A percentile compares a stretch with the other conserved stretches of the same genome.
Conservation (phyloP, 2,113 vertebrate genomes). For the Nematolebias whitei region DNA sequence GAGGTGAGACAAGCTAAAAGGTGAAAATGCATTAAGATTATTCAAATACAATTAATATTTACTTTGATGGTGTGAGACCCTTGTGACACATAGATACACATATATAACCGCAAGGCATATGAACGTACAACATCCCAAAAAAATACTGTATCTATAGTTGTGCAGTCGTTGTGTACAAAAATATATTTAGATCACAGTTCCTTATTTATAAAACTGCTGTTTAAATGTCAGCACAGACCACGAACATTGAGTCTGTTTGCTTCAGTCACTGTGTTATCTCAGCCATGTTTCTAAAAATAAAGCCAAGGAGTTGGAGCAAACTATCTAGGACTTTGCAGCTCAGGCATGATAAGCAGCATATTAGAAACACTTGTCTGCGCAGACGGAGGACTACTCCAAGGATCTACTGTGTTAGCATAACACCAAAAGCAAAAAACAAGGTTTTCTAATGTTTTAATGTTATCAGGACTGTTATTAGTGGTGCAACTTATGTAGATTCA, state of each 20-base stretch:
- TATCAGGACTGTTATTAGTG: conserved; percentile 13
- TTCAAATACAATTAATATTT: too few species aligned
- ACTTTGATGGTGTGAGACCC: too few species aligned
- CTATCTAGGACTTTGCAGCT: conserved; percentile 51
- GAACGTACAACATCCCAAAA: too few species aligned
- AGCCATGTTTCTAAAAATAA: conserved; percentile 69
- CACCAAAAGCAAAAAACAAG: conserved; percentile 4
- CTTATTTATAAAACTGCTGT: conserved; percentile 6
- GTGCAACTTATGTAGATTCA: conserved; percentile 17
- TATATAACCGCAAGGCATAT: too few species aligned
- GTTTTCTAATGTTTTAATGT: neutral
- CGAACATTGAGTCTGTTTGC: conserved; percentile 28
- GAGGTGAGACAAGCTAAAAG: neutral
- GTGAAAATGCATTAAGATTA: neutral
- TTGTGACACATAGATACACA: too few species aligned
- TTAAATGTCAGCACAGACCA: conserved; percentile 11
- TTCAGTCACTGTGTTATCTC: conserved; percentile 41
- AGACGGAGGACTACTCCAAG: conserved; percentile 38
- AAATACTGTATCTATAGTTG: too few species aligned
- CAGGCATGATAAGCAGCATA: conserved; percentile 18
- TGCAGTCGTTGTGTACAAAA: neutral
- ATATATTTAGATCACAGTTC: neutral
- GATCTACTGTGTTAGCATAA: conserved; percentile 16
- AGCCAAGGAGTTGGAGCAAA: conserved; percentile 44
- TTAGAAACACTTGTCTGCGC: conserved; percentile 44